Base-by-base conservation (phyloP, 2,797 vertebrate species). In the Scomberomorus guttatus region DNA sequence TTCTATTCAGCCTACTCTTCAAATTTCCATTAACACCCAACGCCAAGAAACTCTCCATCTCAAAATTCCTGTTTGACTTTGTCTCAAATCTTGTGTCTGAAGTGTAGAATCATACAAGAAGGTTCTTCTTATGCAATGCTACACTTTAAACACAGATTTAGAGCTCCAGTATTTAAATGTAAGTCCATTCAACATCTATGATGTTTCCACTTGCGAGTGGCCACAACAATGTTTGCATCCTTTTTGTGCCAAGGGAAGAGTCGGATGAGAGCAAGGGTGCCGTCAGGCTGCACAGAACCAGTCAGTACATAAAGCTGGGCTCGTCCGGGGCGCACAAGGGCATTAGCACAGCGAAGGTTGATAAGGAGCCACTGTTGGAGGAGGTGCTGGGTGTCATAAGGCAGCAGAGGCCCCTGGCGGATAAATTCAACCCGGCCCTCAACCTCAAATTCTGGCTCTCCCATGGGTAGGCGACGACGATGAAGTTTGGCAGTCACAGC, bases 361-460 rank as follows among this genome's bases (percentile, higher is more conserved):
- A 97, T 95, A 46, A 97, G 94, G 64, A 98, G 93, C 97, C 97
- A 98, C 77, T 97, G 95, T 72, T 95, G 95, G 54, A 98, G 94
- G 24, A 97, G 93, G 71, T 92, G 94, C 75, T 89, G 91, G 63
- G 96, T 96, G 92, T 97, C 96, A 0, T 96, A 97, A 3, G 96
- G 95, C 67, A 97, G 81, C 17, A 98, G 91, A 1, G 95, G 95
- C 0, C 96, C 96, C 61, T 95, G 96, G 34, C 90, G 95, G 75
- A 95, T 92, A 50, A 98, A 97, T 90, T 98, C 97, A 9, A 97
- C 95, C 2, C 94, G 93, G 17, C 96, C 96, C 56, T 97, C 95
- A 17, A 97, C 92, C 54, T 94, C 92, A 55, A 96, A 95, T 66
- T 96, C 96, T 1, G 94, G 93, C 51, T 95, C 87, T 6, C 93